Evolutionary conservation across 1,140 invertebrate genomes (phyloP), one percentile per base, ranked within the genome.

Genomic region (Drosophila quadrilineata): DNA sequence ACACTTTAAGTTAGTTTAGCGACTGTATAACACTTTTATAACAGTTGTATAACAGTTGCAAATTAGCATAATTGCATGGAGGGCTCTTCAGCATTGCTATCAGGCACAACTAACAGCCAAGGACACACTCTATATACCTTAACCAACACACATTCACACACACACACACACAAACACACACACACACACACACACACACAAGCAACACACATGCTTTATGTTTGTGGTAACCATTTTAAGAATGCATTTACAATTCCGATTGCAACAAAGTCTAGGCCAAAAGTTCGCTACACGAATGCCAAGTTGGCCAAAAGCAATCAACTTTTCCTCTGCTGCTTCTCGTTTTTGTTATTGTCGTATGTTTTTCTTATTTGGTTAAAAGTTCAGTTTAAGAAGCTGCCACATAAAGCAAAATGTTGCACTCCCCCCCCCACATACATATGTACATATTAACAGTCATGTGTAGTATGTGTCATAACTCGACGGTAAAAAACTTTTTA

Each of bases 181-280:
- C 41, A 45, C n/a, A 35, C 14, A 9, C 5, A 21, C 10, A 36
- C 28, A 46, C 21, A 24, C 35, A 56, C 10, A 22, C 3, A 36
- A 4, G 14, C 10, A 38, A 21, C 8, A 12, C 16, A 6, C n/a
- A 9, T n/a, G n/a, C n/a, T n/a, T n/a, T 6, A 16, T 17, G 9
- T 10, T 1, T 6, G 14, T 43, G 38, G 19, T 2, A 22, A 22
- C 3, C 31, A 52, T 52, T 46, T 54, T 8, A 63, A 36, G 24
- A 41, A 54, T 63, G 29, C 45, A 54, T 38, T 59, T 31, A 19
- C 45, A 50, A 59, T 43, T 43, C 14, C 45, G 41, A 22, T 60
- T 31, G 10, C 46, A 28, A 52, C 56, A 66, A 66, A 60, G 56
- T 60, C 40, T 60, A 45, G 63, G 56, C 54, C 63, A 59, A 66